Conservation (phyloP, 2,797 vertebrate species). For the Sebastolobus altivelis region DNA sequence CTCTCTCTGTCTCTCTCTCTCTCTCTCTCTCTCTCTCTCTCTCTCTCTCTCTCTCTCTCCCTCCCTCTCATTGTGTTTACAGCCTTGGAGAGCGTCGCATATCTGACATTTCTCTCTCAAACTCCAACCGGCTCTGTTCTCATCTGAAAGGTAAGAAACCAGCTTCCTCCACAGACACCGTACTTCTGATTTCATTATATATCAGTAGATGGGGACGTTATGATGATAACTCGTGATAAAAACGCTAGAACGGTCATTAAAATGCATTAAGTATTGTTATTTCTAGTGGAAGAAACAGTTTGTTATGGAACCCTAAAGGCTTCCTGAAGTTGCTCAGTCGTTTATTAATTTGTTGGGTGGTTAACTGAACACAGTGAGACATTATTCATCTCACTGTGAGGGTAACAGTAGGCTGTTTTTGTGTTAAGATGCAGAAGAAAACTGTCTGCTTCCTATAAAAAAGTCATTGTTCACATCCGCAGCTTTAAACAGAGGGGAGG, state of each 20-base stretch:
- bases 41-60: slow-evolving; percentile 6
- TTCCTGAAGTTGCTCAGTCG: not conserved
- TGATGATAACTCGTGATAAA: not conserved
- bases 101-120: slow-evolving; percentile 75
- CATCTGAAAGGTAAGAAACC: slow-evolving; percentile 76
- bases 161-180: slow-evolving; percentile 36
- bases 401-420: not conserved
- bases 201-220: not conserved
- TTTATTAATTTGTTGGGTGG: not conserved
- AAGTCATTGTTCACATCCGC: slow-evolving; percentile 32
- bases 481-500: not conserved
- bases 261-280: not conserved
- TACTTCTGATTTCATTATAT: not conserved
- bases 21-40: slow-evolving; percentile 19
- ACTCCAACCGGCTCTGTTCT: slow-evolving; percentile 55
- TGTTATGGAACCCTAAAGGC: not conserved
- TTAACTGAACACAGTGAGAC: not conserved
- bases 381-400: not conserved
- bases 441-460: slow-evolving; percentile 17
- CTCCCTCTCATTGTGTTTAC: slow-evolving; percentile 45
- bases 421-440: not conserved
- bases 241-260: not conserved
- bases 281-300: not conserved
- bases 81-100: slow-evolving; percentile 55
- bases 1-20: slow-evolving; percentile 14